Evolutionary conservation across 2,888 invertebrate genomes (phyloP).

Genomic region (Himalopsyche kuldschensis): DNA sequence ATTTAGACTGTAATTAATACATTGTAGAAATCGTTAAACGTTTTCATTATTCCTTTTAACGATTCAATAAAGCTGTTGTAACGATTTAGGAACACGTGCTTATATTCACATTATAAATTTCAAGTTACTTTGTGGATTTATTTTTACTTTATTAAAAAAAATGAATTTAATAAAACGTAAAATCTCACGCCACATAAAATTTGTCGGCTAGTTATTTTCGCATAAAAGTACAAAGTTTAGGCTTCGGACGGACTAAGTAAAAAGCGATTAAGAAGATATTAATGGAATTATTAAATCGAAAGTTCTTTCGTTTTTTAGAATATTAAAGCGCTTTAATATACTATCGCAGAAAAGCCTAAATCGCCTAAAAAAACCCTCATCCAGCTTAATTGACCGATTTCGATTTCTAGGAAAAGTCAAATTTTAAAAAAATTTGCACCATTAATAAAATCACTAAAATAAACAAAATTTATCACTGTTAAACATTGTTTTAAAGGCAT

Average conservation of each 20-base stretch:
- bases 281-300: neutral
- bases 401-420: no score
- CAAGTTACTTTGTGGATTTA: neutral
- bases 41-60: neutral
- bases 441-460: no score
- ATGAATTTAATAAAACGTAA: neutral
- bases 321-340: no score
- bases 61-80: neutral
- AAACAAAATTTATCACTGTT: no score
- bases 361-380: no score
- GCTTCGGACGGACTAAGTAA: neutral
- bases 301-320: no score
- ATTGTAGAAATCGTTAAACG: neutral
- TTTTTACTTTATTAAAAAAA: neutral
- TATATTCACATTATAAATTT: neutral
- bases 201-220: neutral
- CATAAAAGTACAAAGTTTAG: neutral
- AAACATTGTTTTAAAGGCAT: no score
- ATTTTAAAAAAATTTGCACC: no score
- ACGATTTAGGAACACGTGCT: neutral
- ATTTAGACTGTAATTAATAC: neutral
- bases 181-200: neutral
- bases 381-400: no score
- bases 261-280: neutral
- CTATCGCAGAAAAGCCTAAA: no score